Conservation (phyloP, 2,888 invertebrate species). For the Synergus umbraculus region DNA sequence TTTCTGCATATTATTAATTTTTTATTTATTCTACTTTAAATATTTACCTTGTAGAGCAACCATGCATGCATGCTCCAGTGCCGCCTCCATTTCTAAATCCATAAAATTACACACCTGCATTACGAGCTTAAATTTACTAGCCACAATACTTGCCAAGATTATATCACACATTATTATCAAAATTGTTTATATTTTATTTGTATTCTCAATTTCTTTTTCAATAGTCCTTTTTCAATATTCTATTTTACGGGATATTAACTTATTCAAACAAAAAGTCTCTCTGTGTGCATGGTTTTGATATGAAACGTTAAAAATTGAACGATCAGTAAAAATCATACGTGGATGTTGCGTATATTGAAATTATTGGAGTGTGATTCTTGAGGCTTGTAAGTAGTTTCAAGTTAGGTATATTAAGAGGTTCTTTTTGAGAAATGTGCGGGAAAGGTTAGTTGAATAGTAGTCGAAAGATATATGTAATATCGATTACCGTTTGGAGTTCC, state of each 20-base stretch:
- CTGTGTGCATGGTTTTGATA: too few relatives aligned
- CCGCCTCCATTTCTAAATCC: slow-evolving; percentile 5
- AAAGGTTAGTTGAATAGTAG: slow-evolving; percentile 66
- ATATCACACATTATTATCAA: too few relatives aligned
- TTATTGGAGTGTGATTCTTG: background rate
- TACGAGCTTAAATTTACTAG: background rate
- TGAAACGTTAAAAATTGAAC: background rate
- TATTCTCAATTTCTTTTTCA: too few relatives aligned
- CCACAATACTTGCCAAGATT: background rate
- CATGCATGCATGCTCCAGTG: slow-evolving; percentile 3
- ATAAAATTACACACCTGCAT: slow-evolving; percentile 14
- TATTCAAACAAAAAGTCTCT: too few relatives aligned
- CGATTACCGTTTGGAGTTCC: slow-evolving; percentile 73
- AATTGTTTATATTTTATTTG: too few relatives aligned
- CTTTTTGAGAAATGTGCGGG: slow-evolving; percentile 61
- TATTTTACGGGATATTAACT: too few relatives aligned
- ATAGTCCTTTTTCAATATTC: too few relatives aligned
- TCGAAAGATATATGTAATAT: slow-evolving; percentile 69
- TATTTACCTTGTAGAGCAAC: slow-evolving; percentile 31
- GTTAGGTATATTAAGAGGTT: slow-evolving; percentile 62
- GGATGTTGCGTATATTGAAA: background rate
- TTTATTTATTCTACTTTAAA: slow-evolving; percentile 59
- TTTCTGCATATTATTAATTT: slow-evolving; percentile 64
- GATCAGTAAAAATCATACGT: background rate
- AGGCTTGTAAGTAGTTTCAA: background rate